A percentile compares a stretch with the other conserved stretches of the same genome.
Conservation (phyloP, 2,888 invertebrate genomes). For the Coelinius sp. region DNA sequence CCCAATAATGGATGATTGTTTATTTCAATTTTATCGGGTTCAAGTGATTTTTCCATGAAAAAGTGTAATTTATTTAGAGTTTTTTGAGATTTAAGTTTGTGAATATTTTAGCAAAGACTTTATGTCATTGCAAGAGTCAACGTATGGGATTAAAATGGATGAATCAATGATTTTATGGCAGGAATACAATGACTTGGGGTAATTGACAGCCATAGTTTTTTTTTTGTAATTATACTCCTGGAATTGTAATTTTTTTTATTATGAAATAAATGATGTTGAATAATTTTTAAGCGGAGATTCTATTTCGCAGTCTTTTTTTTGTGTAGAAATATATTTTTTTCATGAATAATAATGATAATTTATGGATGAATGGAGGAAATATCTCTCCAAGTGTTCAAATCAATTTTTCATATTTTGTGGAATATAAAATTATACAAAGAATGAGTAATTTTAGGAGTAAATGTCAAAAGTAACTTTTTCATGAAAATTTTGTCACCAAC, state of each 20-base stretch:
- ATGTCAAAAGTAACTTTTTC: neutral
- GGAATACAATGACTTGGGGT: neutral
- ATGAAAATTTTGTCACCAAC: neutral
- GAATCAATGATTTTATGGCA: neutral
- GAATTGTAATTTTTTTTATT: neutral
- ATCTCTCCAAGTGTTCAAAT: too few species aligned
- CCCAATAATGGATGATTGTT: slow-evolving; percentile 18
- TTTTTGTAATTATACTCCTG: neutral
- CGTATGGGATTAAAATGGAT: slow-evolving; percentile 4
- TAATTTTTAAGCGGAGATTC: neutral
- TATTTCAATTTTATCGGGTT: neutral
- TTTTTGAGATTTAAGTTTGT: neutral
- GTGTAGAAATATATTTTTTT: neutral
- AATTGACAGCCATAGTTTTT: neutral
- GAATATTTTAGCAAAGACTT: neutral
- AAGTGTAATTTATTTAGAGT: neutral
- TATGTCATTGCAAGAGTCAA: neutral
- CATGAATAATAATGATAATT: neutral
- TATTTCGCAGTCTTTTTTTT: neutral
- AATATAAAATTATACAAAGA: too few species aligned
- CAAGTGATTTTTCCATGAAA: neutral
- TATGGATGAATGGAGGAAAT: neutral
- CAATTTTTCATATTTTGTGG: too few species aligned
- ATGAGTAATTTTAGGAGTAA: neutral
- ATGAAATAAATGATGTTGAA: neutral